Evolutionary conservation across 1,140 invertebrate genomes (phyloP).

Genomic region (Heliconius himera): DNA sequence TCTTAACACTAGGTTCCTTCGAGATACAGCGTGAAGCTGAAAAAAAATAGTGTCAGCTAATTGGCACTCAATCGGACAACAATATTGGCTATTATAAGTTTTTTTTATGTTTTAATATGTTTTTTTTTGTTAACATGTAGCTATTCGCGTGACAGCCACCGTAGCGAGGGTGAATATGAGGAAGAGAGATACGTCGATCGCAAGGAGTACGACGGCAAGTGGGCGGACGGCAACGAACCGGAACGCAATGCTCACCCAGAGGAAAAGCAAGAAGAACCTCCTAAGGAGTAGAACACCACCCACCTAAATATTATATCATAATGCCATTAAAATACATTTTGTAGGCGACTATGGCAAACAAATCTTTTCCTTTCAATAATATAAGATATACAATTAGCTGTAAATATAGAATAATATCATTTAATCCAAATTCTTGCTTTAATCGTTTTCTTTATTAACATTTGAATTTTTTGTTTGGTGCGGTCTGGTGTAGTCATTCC

Average conservation of each 20-base stretch:
- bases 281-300: slow-evolving; percentile 36
- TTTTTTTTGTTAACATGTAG: neutral
- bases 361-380: slow-evolving; percentile 9
- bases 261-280: slow-evolving; percentile 65
- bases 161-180: slow-evolving; percentile 88
- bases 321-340: neutral
- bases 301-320: slow-evolving; percentile 2
- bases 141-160: slow-evolving; percentile 82
- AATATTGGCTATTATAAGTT: too few relatives aligned
- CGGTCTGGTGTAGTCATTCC: slow-evolving; percentile 5
- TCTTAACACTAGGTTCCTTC: too few relatives aligned
- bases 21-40: too few relatives aligned
- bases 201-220: slow-evolving; percentile 84
- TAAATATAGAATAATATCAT: slow-evolving; percentile 23
- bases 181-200: slow-evolving; percentile 84
- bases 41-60: too few relatives aligned
- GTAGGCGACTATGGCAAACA: neutral
- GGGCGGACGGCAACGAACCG: slow-evolving; percentile 82
- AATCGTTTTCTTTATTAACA: slow-evolving; percentile 2
- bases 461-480: neutral
- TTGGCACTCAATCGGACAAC: too few relatives aligned
- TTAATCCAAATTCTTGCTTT: slow-evolving; percentile 11
- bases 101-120: neutral
- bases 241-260: slow-evolving; percentile 57
- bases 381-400: slow-evolving; percentile 15